A percentile compares a stretch with the other conserved stretches of the same genome.
Evolutionary conservation across 1,140 invertebrate genomes (phyloP).

Genomic region (Ectropis grisescens): DNA sequence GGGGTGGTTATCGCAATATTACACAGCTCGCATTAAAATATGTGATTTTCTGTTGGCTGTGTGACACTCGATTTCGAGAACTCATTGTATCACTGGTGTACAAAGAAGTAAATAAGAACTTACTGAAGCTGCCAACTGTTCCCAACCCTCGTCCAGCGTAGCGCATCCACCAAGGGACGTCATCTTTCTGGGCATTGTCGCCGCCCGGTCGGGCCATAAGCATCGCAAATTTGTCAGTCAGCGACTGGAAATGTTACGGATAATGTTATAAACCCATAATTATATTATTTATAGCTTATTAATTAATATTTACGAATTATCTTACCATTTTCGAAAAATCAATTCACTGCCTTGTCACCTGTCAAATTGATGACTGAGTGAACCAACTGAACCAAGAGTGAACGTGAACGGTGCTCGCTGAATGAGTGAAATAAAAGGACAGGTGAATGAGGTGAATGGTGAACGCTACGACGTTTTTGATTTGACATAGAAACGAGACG

Average conservation of each 20-base stretch:
- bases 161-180: slow-evolving; percentile 90
- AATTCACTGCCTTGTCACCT: slow-evolving; percentile 53
- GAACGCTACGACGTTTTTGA: too few relatives aligned
- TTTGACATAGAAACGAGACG: too few relatives aligned
- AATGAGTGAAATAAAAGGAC: too few relatives aligned
- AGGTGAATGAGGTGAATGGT: too few relatives aligned
- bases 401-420: too few relatives aligned
- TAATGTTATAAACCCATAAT: slow-evolving; percentile 19
- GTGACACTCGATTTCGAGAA: too few relatives aligned
- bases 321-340: slow-evolving; percentile 66
- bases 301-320: slow-evolving; percentile 24
- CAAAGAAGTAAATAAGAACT: slow-evolving; percentile 32
- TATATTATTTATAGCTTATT: slow-evolving; percentile 7
- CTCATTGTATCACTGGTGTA: too few relatives aligned
- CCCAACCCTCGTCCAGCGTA: slow-evolving; percentile 87
- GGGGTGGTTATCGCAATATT: too few relatives aligned
- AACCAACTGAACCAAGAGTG: too few relatives aligned
- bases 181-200: slow-evolving; percentile 80
- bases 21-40: too few relatives aligned
- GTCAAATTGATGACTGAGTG: slow-evolving; percentile 24
- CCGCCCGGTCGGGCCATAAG: slow-evolving; percentile 83
- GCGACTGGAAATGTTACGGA: slow-evolving; percentile 73
- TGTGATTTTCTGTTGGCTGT: too few relatives aligned
- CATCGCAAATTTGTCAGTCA: slow-evolving; percentile 81
- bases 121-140: slow-evolving; percentile 82